Evolutionary conservation across 2,888 invertebrate species (phyloP).

Genomic region (Eurytoma californica): DNA sequence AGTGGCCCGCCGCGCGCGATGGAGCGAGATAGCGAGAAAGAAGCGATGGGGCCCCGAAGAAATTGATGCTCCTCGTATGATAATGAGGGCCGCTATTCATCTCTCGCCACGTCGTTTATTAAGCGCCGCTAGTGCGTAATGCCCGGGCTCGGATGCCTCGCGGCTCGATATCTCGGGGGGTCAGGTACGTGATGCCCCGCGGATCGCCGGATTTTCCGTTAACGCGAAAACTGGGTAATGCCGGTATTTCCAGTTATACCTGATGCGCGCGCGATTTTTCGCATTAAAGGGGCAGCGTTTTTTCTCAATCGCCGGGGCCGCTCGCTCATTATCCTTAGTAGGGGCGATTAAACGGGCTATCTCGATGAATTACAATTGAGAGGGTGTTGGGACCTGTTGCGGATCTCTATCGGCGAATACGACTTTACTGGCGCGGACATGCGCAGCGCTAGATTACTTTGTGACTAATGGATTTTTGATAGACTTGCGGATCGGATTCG

Average conservation of each 20-base stretch:
- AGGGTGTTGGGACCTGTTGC: too few species aligned
- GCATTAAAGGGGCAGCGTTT: too few species aligned
- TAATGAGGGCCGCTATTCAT: slow-evolving; percentile 48
- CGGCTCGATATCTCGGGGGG: background rate
- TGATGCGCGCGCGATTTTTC: background rate
- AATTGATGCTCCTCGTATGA: slow-evolving; percentile 50
- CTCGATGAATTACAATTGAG: background rate
- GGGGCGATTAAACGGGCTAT: background rate
- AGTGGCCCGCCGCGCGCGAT: slow-evolving; percentile 7
- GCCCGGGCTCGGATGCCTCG: slow-evolving; percentile 32
- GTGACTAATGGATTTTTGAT: too few species aligned
- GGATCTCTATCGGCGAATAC: too few species aligned
- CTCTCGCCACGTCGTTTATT: slow-evolving; percentile 47
- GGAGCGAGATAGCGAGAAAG: background rate
- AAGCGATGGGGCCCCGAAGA: slow-evolving; percentile 8
- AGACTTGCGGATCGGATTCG: too few species aligned
- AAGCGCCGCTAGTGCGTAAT: slow-evolving; percentile 41
- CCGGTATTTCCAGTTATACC: slow-evolving; percentile 3
- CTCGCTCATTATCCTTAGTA: too few species aligned
- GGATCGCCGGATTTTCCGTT: background rate
- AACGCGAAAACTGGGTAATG: slow-evolving; percentile 2
- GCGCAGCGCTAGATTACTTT: too few species aligned
- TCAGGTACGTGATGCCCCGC: slow-evolving; percentile 20
- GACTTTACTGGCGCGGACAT: too few species aligned
- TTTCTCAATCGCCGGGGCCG: too few species aligned